phyloP scores from a whole-genome alignment of 2,888 invertebrate genomes.

The Electrophaes corylata region DNA sequence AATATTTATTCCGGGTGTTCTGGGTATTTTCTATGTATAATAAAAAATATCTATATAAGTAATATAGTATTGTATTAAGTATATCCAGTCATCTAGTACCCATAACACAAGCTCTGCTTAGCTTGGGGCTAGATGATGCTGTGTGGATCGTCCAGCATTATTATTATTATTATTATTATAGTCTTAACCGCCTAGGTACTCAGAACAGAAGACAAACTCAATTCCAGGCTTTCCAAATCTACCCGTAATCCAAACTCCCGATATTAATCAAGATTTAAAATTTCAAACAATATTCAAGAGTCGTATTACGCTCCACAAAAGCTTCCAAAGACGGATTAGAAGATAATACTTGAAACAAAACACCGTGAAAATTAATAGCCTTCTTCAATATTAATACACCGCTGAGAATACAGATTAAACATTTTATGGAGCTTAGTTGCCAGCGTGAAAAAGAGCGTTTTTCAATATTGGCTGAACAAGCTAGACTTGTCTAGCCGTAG shows the following conservation, averaged over 20 bases:
- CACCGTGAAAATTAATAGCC: slow-evolving; percentile 61
- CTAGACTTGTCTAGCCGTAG: slow-evolving; percentile 2
- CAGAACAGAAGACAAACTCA: background rate
- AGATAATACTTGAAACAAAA: slow-evolving; percentile 66
- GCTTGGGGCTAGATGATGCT: too few species aligned
- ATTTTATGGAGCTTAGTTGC: slow-evolving; percentile 15
- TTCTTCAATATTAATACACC: slow-evolving; percentile 75
- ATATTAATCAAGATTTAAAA: slow-evolving; percentile 48
- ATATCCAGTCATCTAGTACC: too few species aligned
- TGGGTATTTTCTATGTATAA: too few species aligned
- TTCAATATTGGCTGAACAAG: slow-evolving; percentile 11
- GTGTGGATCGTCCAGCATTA: too few species aligned
- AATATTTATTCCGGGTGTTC: too few species aligned
- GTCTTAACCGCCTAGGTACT: background rate
- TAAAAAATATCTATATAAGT: too few species aligned
- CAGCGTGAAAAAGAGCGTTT: background rate
- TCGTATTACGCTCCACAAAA: slow-evolving; percentile 44
- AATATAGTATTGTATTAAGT: too few species aligned
- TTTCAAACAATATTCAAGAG: slow-evolving; percentile 53
- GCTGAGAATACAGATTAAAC: slow-evolving; percentile 45
- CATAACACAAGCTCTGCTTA: too few species aligned
- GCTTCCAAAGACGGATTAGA: slow-evolving; percentile 51
- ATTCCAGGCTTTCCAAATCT: background rate
- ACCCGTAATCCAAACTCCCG: slow-evolving; percentile 31
- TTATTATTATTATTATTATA: too few species aligned